A percentile compares a stretch with the other conserved stretches of the same genome.
These are phyloP conservation scores for Anas bernieri DNA, from an alignment of 2,797 vertebrate genomes.

Conservation along the genomic window DNA sequence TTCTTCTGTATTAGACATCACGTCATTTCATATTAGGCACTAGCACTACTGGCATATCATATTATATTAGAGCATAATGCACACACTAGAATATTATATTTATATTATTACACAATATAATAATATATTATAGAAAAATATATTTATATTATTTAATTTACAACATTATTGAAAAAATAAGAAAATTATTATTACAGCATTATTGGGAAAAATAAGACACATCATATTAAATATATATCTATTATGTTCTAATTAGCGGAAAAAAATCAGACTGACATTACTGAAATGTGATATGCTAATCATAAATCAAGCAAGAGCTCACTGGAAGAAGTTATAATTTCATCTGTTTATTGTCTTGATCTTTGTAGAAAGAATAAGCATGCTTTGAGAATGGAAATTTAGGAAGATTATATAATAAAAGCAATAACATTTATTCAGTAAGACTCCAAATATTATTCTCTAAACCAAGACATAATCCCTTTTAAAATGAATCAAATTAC, in stretches of 20 bases:
- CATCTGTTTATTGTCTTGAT: background rate
- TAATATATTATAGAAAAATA: background rate
- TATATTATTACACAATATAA: background rate
- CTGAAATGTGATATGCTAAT: background rate
- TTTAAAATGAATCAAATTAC: background rate
- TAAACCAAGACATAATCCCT: background rate
- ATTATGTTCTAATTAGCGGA: background rate
- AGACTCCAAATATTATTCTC: background rate
- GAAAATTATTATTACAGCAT: background rate
- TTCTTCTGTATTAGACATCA: constrained; percentile 42
- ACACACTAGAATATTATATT: background rate
- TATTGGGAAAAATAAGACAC: background rate
- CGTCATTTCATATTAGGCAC: constrained; percentile 16
- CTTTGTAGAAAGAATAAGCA: background rate
- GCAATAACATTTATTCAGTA: background rate
- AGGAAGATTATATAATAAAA: background rate
- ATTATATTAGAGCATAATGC: background rate
- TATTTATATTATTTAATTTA: background rate
- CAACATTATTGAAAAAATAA: background rate
- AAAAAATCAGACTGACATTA: background rate
- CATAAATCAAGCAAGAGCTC: background rate
- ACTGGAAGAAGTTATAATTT: background rate
- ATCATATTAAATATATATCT: background rate
- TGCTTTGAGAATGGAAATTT: background rate
- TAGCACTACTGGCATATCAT: background rate